Base-by-base conservation (phyloP, 2,888 invertebrate genomes). In the Boloria selene region DNA sequence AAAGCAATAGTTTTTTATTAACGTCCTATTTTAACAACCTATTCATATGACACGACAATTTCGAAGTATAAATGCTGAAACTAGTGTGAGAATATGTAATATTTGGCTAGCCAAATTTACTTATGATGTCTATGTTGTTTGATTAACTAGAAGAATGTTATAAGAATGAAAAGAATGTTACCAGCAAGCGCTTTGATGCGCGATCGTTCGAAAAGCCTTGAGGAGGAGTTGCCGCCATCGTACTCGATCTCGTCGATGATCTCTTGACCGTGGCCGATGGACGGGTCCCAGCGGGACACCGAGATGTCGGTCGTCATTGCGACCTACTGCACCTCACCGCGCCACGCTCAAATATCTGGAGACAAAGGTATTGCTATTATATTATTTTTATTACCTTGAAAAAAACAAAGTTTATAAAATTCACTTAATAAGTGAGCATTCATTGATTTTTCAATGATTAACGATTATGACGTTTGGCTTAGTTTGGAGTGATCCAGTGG, bases 131-230 rank as follows among this genome's bases (percentile, higher is more conserved):
- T 38, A 7, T 38, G 31, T 38, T 38, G 4, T 38, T 38, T 22
- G 3, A 18, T 0, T 6, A 53, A 26, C 31, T 45, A 17, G 16
- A 42, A 31, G 13, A 14, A 16, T 17, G 3, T 18, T 44, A 14
- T 13, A 31, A n/a, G n/a, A n/a, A n/a, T n/a, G n/a, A n/a, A n/a
- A n/a, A n/a, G n/a, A n/a, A n/a, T n/a, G n/a, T 54, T 79, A 98
- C 98, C 99, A 84, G 99, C 99, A 83, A 99, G 93, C 76, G 99
- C 99, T 93, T 99, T 99, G 85, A 99, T 99, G 85, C 99, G 96
- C 82, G 99, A 99, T 91, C 99, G 95, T 94, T 99, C 99, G 94
- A 99, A 99, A 74, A 99, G 95, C 85, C 99, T 96, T 80, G 99
- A 99, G 79, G 99, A 99, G 79, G 98, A 98, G 91, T 98, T 98